These are phyloP conservation scores for Chlamydotis undulata DNA, from an alignment of 2,113 vertebrate genomes.

Conservation along the genomic window DNA sequence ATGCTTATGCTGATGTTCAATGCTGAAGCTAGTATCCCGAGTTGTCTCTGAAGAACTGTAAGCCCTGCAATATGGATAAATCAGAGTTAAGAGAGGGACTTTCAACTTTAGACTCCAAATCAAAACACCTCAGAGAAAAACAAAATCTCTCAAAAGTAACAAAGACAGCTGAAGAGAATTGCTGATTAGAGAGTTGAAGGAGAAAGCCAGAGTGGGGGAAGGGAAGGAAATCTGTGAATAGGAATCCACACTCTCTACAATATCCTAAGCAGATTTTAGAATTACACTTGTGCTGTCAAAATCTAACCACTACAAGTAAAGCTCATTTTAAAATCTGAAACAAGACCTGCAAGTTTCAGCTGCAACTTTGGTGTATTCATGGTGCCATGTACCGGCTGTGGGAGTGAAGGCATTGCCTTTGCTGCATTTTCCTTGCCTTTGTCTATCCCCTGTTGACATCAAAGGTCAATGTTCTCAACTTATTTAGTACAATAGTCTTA, in stretches of 20 bases:
- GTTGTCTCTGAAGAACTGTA: background rate
- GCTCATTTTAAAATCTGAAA: background rate
- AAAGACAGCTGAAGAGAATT: background rate
- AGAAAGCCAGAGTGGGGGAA: background rate
- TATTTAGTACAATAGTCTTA: background rate
- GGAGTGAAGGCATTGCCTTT: background rate
- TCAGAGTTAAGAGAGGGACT: background rate
- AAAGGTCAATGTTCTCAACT: background rate
- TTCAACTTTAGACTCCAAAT: background rate
- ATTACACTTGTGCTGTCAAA: background rate
- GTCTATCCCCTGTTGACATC: background rate
- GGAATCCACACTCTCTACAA: background rate
- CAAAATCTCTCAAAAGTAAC: background rate
- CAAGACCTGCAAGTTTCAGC: background rate
- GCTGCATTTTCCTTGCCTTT: background rate
- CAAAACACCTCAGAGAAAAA: background rate
- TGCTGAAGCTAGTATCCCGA: background rate
- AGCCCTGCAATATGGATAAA: background rate
- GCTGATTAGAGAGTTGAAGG: background rate
- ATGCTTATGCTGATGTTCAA: background rate
- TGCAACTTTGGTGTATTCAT: background rate
- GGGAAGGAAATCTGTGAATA: background rate
- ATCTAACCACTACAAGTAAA: background rate
- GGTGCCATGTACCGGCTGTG: background rate
- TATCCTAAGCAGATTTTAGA: background rate